Evolutionary conservation across 2,888 invertebrate genomes (phyloP).

Genomic region (Cartodere bifasciata): DNA sequence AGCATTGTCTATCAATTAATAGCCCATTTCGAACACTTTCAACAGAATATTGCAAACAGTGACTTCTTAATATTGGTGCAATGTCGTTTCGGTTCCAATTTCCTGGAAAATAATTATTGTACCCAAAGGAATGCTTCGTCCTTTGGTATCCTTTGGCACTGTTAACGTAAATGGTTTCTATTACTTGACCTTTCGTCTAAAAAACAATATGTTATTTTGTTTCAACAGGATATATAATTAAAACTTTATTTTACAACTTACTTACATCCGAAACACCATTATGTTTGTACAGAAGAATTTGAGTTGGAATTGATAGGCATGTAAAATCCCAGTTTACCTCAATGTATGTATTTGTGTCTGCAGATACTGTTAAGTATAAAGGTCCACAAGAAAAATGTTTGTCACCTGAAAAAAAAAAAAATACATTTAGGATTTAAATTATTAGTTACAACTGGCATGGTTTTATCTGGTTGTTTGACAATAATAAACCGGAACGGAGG

Average conservation of each 20-base stretch:
- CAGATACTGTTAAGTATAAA: slow-evolving; percentile 32
- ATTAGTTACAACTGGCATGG: too few species aligned
- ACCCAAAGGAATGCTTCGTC: slow-evolving; percentile 12
- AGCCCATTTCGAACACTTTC: slow-evolving; percentile 43
- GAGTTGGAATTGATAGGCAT: too few species aligned
- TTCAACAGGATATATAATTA: neutral
- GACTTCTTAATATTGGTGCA: slow-evolving; percentile 26
- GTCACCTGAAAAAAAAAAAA: slow-evolving; percentile 9
- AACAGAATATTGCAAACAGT: slow-evolving; percentile 52
- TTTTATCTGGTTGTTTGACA: too few species aligned
- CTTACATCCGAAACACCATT: neutral
- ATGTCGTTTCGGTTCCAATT: slow-evolving; percentile 21
- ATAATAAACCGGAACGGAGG: too few species aligned
- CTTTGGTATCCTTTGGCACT: slow-evolving; percentile 7
- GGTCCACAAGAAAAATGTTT: slow-evolving; percentile 23
- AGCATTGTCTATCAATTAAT: slow-evolving; percentile 49
- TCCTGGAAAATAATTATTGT: slow-evolving; percentile 28
- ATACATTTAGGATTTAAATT: too few species aligned
- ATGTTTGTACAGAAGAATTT: too few species aligned
- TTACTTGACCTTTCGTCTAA: too few species aligned
- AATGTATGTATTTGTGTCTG: slow-evolving; percentile 27
- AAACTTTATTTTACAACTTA: neutral
- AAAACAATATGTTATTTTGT: too few species aligned
- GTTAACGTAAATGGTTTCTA: slow-evolving; percentile 8
- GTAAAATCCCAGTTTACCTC: slow-evolving; percentile 34